Evolutionary conservation across 2,888 invertebrate species (phyloP), one percentile per base, ranked within the genome.

Genomic region (Scelioninae gen. 2): DNA sequence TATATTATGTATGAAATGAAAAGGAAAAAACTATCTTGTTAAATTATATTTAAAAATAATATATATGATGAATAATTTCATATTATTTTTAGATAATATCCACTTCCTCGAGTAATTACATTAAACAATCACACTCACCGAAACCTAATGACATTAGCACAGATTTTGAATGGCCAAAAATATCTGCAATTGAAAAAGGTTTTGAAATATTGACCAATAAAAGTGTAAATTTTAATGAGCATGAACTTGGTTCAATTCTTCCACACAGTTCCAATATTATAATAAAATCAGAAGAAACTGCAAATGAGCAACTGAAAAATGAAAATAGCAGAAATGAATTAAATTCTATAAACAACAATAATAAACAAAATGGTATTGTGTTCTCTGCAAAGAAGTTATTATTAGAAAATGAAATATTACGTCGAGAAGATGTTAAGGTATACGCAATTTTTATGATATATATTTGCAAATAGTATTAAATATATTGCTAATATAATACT

Each of bases 151-250:
- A 84, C 16, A 77, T 86, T n/a, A 75, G 81, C 11, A 80, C 80
- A 11, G 84, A 84, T 41, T 87, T 90, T 79, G 88, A 88, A 61
- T 87, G 87, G 78, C 82, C 91, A 46, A 89, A 90, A 77, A 86
- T 90, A 68, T 89, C 91, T 2, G 90, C 90, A 3, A 81, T 92
- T 18, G 88, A 87, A 33, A 91, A 91, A 82, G 90, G 89, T 2
- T 88, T 53, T 7, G 11, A 60, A 15, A 4, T 65, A n/a, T 15
- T 25, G 9, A 28, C 45, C 2, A 37, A 11, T 35, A 3, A 2
- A 13, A 25, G 22, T 80, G 15, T 80, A 86, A 58, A 78, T 78
- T 28, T 74, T 77, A 33, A 65, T 6, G 15, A 9, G 10, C 39
- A 11, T 25, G 35, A 58, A 13, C 4, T 19, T 9, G 22, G 2